A percentile compares a stretch with the other conserved stretches of the same genome.
Evolutionary conservation across 2,113 vertebrate species (phyloP).

Genomic region (Tonatia bakeri): DNA sequence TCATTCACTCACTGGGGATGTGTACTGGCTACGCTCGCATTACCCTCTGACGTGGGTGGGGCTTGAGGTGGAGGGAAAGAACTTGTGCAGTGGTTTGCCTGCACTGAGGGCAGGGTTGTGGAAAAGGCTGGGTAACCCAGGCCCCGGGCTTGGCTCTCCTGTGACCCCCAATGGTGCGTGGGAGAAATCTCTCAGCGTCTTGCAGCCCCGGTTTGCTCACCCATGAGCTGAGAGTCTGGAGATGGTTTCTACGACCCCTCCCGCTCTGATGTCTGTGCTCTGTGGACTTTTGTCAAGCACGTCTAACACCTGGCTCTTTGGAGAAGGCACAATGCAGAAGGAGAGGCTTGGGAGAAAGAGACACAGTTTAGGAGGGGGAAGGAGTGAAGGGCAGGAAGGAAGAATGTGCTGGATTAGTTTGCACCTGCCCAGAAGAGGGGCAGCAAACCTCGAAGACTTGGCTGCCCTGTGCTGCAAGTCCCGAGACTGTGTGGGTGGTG

Average conservation of each 20-base stretch:
- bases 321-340: background rate
- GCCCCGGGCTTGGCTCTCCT: background rate
- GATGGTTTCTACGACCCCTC: background rate
- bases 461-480: background rate
- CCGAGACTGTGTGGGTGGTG: background rate
- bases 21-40: background rate
- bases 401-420: rapidly evolving
- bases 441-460: too few relatives aligned
- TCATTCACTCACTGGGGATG: rapidly evolving
- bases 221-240: background rate
- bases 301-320: background rate
- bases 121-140: background rate
- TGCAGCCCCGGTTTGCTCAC: background rate
- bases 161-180: background rate
- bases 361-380: background rate
- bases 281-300: background rate
- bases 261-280: background rate
- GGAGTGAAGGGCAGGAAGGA: background rate
- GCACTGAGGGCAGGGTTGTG: background rate
- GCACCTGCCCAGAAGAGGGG: background rate
- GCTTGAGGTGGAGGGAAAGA: background rate
- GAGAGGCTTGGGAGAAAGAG: background rate
- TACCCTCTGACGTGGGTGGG: background rate
- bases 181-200: background rate
- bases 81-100: background rate